Evolutionary conservation across 2,888 invertebrate genomes (phyloP).

Genomic region (Oegoconia quadripuncta): DNA sequence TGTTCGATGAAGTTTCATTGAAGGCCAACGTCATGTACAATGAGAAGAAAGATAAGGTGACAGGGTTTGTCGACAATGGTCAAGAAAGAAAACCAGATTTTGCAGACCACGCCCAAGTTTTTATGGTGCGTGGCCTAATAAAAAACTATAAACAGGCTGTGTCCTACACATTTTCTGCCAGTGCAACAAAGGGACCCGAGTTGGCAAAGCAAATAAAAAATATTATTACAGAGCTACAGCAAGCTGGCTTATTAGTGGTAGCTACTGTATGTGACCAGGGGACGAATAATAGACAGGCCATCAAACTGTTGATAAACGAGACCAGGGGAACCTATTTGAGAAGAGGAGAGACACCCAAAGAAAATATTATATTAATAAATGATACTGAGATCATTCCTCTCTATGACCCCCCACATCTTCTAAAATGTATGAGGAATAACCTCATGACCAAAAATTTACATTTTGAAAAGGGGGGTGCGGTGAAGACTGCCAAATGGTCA

Average conservation of each 20-base stretch:
- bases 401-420: slow-evolving; percentile 25
- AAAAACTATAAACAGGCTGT: slow-evolving; percentile 23
- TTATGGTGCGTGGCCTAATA: slow-evolving; percentile 22
- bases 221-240: slow-evolving; percentile 18
- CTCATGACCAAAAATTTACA: slow-evolving; percentile 22
- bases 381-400: slow-evolving; percentile 21
- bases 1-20: slow-evolving; percentile 31
- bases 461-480: slow-evolving; percentile 8
- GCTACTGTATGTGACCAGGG: slow-evolving; percentile 29
- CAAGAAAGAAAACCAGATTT: slow-evolving; percentile 15
- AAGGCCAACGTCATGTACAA: slow-evolving; percentile 23
- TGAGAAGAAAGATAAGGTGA: slow-evolving; percentile 23
- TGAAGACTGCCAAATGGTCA: slow-evolving; percentile 26
- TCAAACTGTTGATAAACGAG: slow-evolving; percentile 24
- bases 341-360: slow-evolving; percentile 12
- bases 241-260: slow-evolving; percentile 24
- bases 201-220: slow-evolving; percentile 22
- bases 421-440: slow-evolving; percentile 28
- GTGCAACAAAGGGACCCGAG: slow-evolving; percentile 25
- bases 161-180: slow-evolving; percentile 21
- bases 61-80: slow-evolving; percentile 25
- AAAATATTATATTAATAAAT: slow-evolving; percentile 20
- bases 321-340: slow-evolving; percentile 6
- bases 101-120: slow-evolving; percentile 29
- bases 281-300: slow-evolving; percentile 20